Percentiles rank a stretch among this genome's conserved stretches.
These are phyloP conservation scores for Neuroscelio doddi DNA, from an alignment of 2,888 invertebrate genomes.

Conservation along the genomic window DNA sequence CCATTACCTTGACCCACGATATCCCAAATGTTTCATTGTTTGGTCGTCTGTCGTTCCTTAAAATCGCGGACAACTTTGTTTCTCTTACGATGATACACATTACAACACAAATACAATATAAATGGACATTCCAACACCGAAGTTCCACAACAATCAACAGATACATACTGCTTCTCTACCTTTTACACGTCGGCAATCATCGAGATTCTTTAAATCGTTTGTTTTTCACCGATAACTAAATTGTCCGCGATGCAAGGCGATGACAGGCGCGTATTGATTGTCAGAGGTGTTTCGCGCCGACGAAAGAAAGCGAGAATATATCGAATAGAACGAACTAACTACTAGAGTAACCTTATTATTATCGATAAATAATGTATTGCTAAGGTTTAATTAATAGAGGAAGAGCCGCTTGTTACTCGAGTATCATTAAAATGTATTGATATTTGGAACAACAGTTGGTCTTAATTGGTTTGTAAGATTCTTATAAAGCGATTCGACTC, in stretches of 20 bases:
- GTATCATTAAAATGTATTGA: not conserved
- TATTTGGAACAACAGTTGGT: not conserved
- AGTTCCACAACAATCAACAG: slow-evolving; percentile 4
- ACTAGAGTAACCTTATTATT: slow-evolving; percentile 56
- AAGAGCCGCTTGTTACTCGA: slow-evolving; percentile 22
- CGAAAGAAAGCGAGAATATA: slow-evolving; percentile 38
- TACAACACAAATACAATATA: not conserved
- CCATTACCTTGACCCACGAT: slow-evolving; percentile 37
- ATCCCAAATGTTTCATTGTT: too few relatives aligned
- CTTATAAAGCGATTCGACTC: slow-evolving; percentile 5
- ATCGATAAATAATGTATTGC: slow-evolving; percentile 31
- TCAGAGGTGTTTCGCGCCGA: slow-evolving; percentile 15
- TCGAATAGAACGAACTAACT: slow-evolving; percentile 57
- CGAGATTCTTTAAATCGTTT: too few relatives aligned
- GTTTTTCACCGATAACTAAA: not conserved
- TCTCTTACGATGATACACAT: too few relatives aligned
- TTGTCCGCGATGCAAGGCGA: not conserved
- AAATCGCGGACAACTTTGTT: too few relatives aligned
- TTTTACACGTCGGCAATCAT: too few relatives aligned
- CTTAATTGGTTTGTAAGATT: not conserved
- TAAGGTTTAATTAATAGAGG: slow-evolving; percentile 23
- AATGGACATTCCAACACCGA: slow-evolving; percentile 5
- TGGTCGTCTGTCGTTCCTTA: too few relatives aligned
- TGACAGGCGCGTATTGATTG: slow-evolving; percentile 20
- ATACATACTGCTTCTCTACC: not conserved